Conservation (phyloP, 2,888 invertebrate genomes). For the Elegia similella region DNA sequence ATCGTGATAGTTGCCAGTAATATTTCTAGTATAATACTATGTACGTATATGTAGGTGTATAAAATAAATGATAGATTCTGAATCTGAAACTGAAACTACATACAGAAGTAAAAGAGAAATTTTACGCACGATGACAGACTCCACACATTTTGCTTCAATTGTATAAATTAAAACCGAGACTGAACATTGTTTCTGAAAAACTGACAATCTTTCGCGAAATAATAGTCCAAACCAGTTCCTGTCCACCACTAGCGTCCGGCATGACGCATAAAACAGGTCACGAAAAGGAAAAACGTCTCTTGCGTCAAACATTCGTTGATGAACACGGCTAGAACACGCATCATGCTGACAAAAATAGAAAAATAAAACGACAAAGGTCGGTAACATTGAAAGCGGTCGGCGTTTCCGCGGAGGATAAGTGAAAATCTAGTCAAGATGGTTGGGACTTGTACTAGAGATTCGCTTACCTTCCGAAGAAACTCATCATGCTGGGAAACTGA, state of each 20-base stretch:
- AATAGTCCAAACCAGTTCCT: too few relatives aligned
- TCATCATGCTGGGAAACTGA: slow-evolving; percentile 44
- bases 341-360: slow-evolving; percentile 27
- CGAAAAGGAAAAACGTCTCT: neutral
- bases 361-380: slow-evolving; percentile 37
- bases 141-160: too few relatives aligned
- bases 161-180: too few relatives aligned
- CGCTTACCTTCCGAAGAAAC: slow-evolving; percentile 76
- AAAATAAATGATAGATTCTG: too few relatives aligned
- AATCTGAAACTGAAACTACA: too few relatives aligned
- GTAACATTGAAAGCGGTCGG: slow-evolving; percentile 58
- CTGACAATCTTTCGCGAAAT: too few relatives aligned
- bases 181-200: too few relatives aligned
- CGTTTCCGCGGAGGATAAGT: slow-evolving; percentile 80
- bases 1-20: too few relatives aligned
- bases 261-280: neutral
- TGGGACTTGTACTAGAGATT: slow-evolving; percentile 77
- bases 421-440: slow-evolving; percentile 84
- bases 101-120: too few relatives aligned
- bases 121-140: too few relatives aligned
- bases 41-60: too few relatives aligned
- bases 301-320: neutral
- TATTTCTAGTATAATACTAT: too few relatives aligned
- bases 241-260: neutral
- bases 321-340: neutral